These are phyloP conservation scores for Lagenorhynchus albirostris DNA, from an alignment of 2,113 vertebrate species.

Conservation along the genomic window DNA sequence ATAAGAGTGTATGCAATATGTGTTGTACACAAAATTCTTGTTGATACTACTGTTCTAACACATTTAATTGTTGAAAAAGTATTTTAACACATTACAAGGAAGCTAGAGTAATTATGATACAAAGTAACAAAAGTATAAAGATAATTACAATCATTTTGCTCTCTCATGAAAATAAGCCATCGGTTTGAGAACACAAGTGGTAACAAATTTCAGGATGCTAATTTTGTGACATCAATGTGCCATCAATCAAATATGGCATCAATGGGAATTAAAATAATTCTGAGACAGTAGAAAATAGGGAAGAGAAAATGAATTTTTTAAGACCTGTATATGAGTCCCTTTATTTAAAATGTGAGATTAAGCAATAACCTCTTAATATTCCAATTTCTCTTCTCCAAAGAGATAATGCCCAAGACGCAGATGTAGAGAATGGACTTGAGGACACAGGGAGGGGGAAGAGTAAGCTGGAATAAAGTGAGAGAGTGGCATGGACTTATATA, in stretches of 20 bases:
- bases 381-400: not conserved
- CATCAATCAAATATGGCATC: not conserved
- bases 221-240: not conserved
- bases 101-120: not conserved
- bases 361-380: not conserved
- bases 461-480: too few species aligned
- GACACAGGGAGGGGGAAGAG: too few species aligned
- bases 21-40: not conserved
- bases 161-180: not conserved
- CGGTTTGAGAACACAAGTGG: not conserved
- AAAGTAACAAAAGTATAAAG: not conserved
- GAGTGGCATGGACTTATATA: too few species aligned
- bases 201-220: slow-evolving; percentile 1
- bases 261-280: not conserved
- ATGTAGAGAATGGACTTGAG: too few species aligned
- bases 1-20: not conserved
- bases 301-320: not conserved
- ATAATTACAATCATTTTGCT: not conserved
- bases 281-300: not conserved
- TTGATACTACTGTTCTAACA: not conserved
- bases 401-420: not conserved
- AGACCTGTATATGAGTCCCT: not conserved
- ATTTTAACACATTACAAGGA: not conserved
- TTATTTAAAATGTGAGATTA: not conserved
- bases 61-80: not conserved